These are phyloP conservation scores for Xiphophorus maculatus DNA, from an alignment of 2,113 vertebrate species.

Conservation along the genomic window DNA sequence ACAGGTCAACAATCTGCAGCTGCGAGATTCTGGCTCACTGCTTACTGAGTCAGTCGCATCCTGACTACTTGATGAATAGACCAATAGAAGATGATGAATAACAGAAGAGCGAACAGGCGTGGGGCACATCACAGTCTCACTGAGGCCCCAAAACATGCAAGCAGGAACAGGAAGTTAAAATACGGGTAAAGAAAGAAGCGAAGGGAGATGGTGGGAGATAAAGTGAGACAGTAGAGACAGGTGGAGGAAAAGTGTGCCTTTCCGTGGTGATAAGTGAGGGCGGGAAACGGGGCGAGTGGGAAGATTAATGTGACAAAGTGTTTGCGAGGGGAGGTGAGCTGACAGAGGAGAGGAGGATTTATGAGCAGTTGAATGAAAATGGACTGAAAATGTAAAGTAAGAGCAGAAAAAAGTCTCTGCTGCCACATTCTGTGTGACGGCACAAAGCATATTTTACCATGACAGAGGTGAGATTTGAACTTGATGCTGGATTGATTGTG, in stretches of 20 bases:
- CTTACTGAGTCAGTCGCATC: conserved; percentile 66
- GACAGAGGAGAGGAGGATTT: conserved; percentile 48
- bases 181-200: conserved; percentile 12
- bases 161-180: conserved; percentile 55
- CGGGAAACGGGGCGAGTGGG: conserved; percentile 40
- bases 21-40: conserved; percentile 47
- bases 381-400: conserved; percentile 4
- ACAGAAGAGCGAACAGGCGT: conserved; percentile 40
- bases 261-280: conserved; percentile 45
- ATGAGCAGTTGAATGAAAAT: conserved; percentile 28
- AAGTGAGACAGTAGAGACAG: conserved; percentile 26
- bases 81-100: conserved; percentile 76
- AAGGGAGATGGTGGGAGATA: conserved; percentile 14
- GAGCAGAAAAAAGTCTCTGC: background rate
- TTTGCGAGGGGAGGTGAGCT: conserved; percentile 44
- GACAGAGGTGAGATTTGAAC: background rate
- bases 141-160: conserved; percentile 54
- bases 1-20: conserved; percentile 35
- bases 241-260: conserved; percentile 25
- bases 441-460: background rate
- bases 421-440: background rate
- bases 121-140: conserved; percentile 21
- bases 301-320: conserved; percentile 53
- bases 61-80: conserved; percentile 69
- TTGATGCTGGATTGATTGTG: background rate